Conservation (phyloP, 2,113 vertebrate genomes). For the Albula glossodonta region DNA sequence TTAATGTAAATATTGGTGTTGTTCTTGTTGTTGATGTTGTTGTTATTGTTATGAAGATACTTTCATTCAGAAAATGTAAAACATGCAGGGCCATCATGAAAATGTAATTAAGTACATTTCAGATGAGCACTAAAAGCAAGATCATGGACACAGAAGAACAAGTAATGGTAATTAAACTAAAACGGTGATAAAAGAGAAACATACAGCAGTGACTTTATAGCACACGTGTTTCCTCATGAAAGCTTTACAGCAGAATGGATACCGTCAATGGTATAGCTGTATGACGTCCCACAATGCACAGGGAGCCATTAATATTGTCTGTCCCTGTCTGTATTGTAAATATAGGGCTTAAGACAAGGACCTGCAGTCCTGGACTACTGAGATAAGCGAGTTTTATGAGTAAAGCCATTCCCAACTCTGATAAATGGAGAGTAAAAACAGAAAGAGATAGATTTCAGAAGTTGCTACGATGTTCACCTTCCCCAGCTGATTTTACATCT, state of each 20-base stretch:
- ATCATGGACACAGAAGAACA: not conserved
- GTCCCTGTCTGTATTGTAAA: not conserved
- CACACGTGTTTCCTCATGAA: not conserved
- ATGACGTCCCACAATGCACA: not conserved
- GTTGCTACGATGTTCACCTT: not conserved
- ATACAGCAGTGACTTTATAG: not conserved
- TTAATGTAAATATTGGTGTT: too few species aligned
- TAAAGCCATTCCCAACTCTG: not conserved
- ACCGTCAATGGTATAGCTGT: not conserved
- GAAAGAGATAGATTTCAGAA: not conserved
- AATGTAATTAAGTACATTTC: not conserved
- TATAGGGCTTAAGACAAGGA: not conserved
- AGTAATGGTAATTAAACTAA: not conserved
- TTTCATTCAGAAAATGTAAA: not conserved
- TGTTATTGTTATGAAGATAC: not conserved
- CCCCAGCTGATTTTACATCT: not conserved
- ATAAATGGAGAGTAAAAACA: not conserved
- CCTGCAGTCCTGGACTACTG: not conserved
- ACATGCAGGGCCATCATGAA: not conserved
- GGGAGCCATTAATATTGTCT: not conserved
- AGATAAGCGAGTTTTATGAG: not conserved
- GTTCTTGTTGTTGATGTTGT: too few species aligned
- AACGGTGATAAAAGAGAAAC: too few species aligned
- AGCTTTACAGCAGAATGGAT: not conserved
- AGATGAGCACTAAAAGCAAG: not conserved